Evolutionary conservation across 2,888 invertebrate species (phyloP), one percentile per base, ranked within the genome.

Genomic region (Octodonta nipae): DNA sequence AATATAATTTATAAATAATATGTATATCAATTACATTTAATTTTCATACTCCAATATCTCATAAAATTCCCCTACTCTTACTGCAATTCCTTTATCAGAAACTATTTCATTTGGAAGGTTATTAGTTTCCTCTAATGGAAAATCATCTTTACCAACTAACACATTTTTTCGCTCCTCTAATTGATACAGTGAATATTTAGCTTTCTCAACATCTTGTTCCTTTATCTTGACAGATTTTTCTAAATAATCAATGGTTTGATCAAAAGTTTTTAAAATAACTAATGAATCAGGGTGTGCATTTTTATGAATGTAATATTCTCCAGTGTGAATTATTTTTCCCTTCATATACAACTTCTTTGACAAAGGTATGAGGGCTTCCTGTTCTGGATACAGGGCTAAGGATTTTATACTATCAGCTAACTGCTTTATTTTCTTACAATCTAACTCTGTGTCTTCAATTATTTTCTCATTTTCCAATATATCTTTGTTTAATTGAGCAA

Each of bases 311-410:
- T 45, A 46, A 38, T 46, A 51, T 37, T 56, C 55, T 4, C 55
- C 54, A 13, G 55, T 56, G 30, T 55, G 55, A 7, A 49, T 35
- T 14, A 56, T 46, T 30, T 27, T 41, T 14, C 51, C 56, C 38
- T 55, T 43, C 45, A 59, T 43, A 44, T 52, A 53, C 38, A 60
- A 41, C 42, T 52, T 49, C 44, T 56, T 49, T 34, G 51, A 45
- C 31, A 59, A 31, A 4, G 54, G 54, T 30, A 56, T 50, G 11
- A 56, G 30, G 4, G 50, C 37, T 3, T 38, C 40, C 30, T 50
- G 51, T 41, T 54, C 50, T 2, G 53, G 47, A 35, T 53, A 45
- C 24, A 30, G 36, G 17, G 44, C 41, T 12, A 54, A 32, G 14
- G 38, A 28, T 35, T 46, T 34, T 4, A 56, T 33, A 29, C 49